Conservation (phyloP, 2,888 invertebrate genomes). For the Heliconius erato region DNA sequence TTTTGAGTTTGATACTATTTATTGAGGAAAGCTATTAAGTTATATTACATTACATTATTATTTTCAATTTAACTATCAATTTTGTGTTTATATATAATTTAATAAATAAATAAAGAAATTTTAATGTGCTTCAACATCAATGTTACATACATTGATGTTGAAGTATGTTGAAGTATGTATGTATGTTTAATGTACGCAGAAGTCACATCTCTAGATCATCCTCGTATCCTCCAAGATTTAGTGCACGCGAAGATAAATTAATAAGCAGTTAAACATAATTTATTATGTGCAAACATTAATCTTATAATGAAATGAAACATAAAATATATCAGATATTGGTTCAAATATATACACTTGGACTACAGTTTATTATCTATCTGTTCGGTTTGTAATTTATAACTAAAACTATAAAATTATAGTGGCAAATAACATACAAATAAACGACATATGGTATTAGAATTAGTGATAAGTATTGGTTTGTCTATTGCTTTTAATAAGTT, state of each 20-base stretch:
- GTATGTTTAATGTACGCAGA: no score
- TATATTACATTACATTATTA: no score
- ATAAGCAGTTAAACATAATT: conserved; percentile 2
- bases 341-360: not conserved
- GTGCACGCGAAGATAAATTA: conserved; percentile 2
- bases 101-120: no score
- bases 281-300: conserved; percentile 6
- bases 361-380: conserved; percentile 22
- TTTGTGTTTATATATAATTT: no score
- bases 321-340: conserved; percentile 19
- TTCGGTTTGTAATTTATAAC: conserved; percentile 7
- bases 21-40: no score
- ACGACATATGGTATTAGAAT: not conserved
- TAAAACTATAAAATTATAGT: conserved; percentile 15
- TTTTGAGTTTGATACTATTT: no score
- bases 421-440: conserved; percentile 6
- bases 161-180: no score
- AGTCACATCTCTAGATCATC: not conserved
- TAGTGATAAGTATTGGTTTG: not conserved
- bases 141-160: no score
- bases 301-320: conserved; percentile 6
- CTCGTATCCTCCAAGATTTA: not conserved
- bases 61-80: no score
- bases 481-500: not conserved
- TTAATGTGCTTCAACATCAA: no score